These are phyloP conservation scores for Odiellus spinosus DNA, from an alignment of 2,888 invertebrate species.

Conservation along the genomic window DNA sequence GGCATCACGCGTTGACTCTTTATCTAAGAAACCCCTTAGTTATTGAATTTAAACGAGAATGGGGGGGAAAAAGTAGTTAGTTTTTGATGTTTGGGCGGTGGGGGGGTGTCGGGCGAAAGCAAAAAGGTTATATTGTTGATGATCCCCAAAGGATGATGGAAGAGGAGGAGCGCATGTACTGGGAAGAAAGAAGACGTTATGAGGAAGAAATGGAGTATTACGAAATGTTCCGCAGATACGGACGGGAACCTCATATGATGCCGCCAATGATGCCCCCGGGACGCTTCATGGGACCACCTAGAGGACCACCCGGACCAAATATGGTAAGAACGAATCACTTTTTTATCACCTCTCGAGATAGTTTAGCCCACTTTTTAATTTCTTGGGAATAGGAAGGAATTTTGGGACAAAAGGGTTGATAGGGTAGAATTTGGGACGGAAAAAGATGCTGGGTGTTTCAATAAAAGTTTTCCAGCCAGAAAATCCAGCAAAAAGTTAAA, in stretches of 20 bases:
- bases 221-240: conserved; percentile 17
- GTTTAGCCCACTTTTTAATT: too few relatives aligned
- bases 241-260: conserved; percentile 24
- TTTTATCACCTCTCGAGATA: too few relatives aligned
- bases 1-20: background rate
- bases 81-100: background rate
- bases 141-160: conserved; percentile 38
- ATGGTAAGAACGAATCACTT: too few relatives aligned
- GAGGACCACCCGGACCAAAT: too few relatives aligned
- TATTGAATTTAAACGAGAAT: background rate
- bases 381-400: too few relatives aligned
- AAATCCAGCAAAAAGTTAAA: too few relatives aligned
- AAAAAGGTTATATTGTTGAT: too few relatives aligned
- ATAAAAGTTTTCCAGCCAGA: too few relatives aligned
- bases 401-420: too few relatives aligned
- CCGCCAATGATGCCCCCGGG: conserved; percentile 27
- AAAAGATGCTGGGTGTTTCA: too few relatives aligned
- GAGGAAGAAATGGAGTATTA: conserved; percentile 55
- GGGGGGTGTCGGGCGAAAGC: background rate
- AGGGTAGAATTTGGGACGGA: too few relatives aligned
- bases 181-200: conserved; percentile 65
- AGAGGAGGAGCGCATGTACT: conserved; percentile 66
- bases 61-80: background rate
- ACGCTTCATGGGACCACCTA: conserved; percentile 16
- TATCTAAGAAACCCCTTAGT: background rate